Base-by-base conservation (phyloP, 1,140 invertebrate genomes). In the Plutomurus gul region DNA sequence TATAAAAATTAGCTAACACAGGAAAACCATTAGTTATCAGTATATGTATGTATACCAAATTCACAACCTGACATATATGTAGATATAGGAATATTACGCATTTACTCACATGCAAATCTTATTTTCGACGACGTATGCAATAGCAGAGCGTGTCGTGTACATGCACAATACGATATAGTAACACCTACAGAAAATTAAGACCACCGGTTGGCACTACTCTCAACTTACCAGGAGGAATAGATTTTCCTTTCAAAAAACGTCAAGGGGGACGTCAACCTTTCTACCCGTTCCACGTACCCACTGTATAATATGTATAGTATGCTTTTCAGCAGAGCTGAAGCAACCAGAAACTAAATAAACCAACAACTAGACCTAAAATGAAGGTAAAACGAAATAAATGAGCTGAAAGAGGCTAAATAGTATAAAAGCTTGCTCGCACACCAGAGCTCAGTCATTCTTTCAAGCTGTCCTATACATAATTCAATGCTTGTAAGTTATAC, bases 221-320 rank as follows among this genome's bases (percentile, higher is more conserved):
- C 27, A 25, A 60, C 77, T 72, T 46, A 49, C 71, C 47, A 71
- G n/a, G 11, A 79, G 77, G 71, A 60, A 71, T 75, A 72, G 51
- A 75, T 60, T 79, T 79, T 79, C 77, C 71, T 79, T 79, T 79
- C 77, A 79, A 60, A 79, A 43, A 75, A 75, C 77, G 13, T 79
- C 77, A 79, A 27, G 77, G 73, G 77, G 77, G 71, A 79, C 77
- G 70, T 79, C 77, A 79, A 60, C 77, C 77, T 79, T 71, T 79
- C 25, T 46, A 72, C 39, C 36, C 39, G 70, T 72, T 18, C 25
- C 39, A 43, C n/a, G 11, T 27, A 73, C 71, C 16, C n/a, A n/a
- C n/a, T n/a, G n/a, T n/a, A n/a, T n/a, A n/a, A n/a, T n/a, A n/a
- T n/a, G n/a, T n/a, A n/a, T n/a, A n/a, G n/a, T n/a, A n/a, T n/a